Base-by-base conservation (phyloP, 2,888 invertebrate genomes). In the Acleris sparsana region DNA sequence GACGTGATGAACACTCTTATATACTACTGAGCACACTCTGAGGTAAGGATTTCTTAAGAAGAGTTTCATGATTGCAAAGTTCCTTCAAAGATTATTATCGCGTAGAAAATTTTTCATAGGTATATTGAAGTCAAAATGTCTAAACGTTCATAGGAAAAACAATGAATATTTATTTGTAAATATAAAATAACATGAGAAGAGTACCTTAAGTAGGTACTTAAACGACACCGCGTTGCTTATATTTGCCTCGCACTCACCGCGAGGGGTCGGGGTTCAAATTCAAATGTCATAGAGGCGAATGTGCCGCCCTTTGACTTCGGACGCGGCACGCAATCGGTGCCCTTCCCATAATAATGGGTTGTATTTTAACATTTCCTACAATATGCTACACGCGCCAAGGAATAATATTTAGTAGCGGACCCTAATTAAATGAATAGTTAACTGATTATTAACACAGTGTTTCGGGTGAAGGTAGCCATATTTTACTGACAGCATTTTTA, bases 241-340 rank as follows among this genome's bases (percentile, higher is more conserved):
- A n/a, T 46, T 57, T 6, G 57, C 17, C 46, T 46, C n/a, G 44
- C 56, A 46, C 57, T 44, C 46, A 44, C 57, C 22, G 44, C 56
- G 44, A 17, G 46, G 56, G 57, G 57, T 57, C 57, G 57, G 57
- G 17, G 57, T 25, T 56, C 46, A 46, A 25, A 44, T 13, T 25
- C 44, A 57, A 57, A 57, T 57, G 57, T 57, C 57, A 57, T 46
- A 57, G 46, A 57, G 17, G 57, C 46, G 46, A 46, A 57, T 57
- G n/a, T n/a, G n/a, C 22, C 57, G 57, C 57, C 57, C 57, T 57
- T 57, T 57, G 57, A 57, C 57, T 57, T 43, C 11, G 22, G 13
- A 39, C 44, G 25, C n/a, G 7, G 33, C 57, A 57, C 46, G 57
- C 57, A 57, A 57, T 2, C 57, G 22, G 17, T 57, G 57, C 57